Percentiles rank a stretch among this genome's conserved stretches.
These are phyloP conservation scores for Aromia moschata DNA, from an alignment of 2,888 invertebrate genomes.

Conservation along the genomic window DNA sequence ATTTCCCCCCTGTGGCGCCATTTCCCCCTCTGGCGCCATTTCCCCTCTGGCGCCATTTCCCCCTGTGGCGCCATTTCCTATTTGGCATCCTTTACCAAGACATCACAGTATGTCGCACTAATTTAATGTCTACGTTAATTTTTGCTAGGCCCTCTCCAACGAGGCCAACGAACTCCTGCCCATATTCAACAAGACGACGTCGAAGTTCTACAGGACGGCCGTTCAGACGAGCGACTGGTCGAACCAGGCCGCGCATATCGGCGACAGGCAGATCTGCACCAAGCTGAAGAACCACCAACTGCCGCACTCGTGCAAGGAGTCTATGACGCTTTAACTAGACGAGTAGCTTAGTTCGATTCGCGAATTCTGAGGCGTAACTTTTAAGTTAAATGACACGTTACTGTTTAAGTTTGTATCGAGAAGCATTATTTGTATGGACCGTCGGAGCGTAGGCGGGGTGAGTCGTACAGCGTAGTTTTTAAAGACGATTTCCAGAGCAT, in stretches of 20 bases:
- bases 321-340: slow-evolving; percentile 49
- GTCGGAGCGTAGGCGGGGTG: too few relatives aligned
- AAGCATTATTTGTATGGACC: slow-evolving; percentile 9
- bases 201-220: slow-evolving; percentile 85
- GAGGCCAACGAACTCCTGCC: slow-evolving; percentile 98
- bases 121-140: too few relatives aligned
- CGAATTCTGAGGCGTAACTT: slow-evolving; percentile 1
- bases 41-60: too few relatives aligned
- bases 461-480: too few relatives aligned
- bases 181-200: slow-evolving; percentile 95
- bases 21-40: too few relatives aligned
- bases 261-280: slow-evolving; percentile 56
- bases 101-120: too few relatives aligned
- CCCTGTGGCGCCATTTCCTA: too few relatives aligned
- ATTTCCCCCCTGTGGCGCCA: too few relatives aligned
- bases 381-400: background rate
- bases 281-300: slow-evolving; percentile 61
- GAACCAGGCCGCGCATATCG: slow-evolving; percentile 67
- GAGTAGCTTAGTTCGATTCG: slow-evolving; percentile 1
- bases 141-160: slow-evolving; percentile 84
- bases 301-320: slow-evolving; percentile 59
- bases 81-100: too few relatives aligned
- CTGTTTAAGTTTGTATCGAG: slow-evolving; percentile 2
- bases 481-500: too few relatives aligned
- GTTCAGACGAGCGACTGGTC: slow-evolving; percentile 92